Evolutionary conservation across 2,797 vertebrate species (phyloP), one percentile per base, ranked within the genome.

Genomic region (Platalea minor): DNA sequence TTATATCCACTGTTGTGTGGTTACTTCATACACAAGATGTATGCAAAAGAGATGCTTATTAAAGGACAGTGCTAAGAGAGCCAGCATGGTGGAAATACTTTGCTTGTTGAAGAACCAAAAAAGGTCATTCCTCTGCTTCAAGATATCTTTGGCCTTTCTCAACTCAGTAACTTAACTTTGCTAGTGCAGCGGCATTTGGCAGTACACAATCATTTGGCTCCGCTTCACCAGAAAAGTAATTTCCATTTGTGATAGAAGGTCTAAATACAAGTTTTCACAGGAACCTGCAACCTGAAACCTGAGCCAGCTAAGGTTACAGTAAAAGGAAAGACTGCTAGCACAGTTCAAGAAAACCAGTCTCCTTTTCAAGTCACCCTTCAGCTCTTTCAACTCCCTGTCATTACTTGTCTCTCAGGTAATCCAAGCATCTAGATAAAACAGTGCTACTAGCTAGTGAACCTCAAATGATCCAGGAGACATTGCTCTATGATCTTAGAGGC

Each of bases 221-320:
- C 24, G 67, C 70, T 76, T 90, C 85, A 63, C 39, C 65, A 81
- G 59, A 88, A 91, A 84, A 93, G 75, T 79, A 50, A 95, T 69
- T 88, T 78, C 91, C 65, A 90, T 88, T 94, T 82, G 73, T 59
- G 69, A 69, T 21, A 65, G 54, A 92, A 94, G 89, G 51, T 43
- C 61, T 89, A 92, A 93, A 88, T 26, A 75, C 76, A 91, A 89
- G 50, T 95, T 95, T 95, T 88, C 89, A 90, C 79, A 82, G 76
- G 63, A 93, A 67, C 39, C 41, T 83, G 82, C 78, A 94, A 83
- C 68, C 84, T 77, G 94, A 91, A 93, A 69, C 68, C 63, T 53
- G 56, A 93, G 70, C 72, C 77, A 82, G 85, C 80, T 85, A 64
- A 85, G 51, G 69, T 95, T 85, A 85, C 91, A 88, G 64, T 39